These are phyloP conservation scores for Caenorhabditis remanei DNA, from an alignment of 1,140 invertebrate species.

Conservation along the genomic window DNA sequence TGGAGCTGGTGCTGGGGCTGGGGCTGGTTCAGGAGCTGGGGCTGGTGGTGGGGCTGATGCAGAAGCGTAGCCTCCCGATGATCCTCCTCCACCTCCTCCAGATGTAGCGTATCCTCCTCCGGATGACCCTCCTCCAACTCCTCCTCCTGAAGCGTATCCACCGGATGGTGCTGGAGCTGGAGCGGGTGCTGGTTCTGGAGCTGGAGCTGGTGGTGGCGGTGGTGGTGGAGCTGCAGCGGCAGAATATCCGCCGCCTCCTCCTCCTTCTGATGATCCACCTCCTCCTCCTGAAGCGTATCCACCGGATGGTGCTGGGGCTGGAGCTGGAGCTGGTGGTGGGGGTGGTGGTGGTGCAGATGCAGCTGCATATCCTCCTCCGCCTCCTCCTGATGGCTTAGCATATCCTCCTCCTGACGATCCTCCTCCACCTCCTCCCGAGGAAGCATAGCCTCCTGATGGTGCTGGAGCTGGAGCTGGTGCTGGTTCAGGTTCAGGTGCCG, in stretches of 20 bases:
- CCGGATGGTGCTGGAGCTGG: conserved; percentile 31
- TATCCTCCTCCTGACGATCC: not conserved
- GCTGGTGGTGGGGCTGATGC: conserved; percentile 8
- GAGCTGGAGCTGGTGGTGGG: not conserved
- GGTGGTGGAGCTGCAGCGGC: not conserved
- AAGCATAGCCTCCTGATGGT: not conserved
- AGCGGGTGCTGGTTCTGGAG: not conserved
- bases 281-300: not conserved
- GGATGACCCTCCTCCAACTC: not conserved
- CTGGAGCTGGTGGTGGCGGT: not conserved
- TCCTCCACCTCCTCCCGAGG: not conserved
- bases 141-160: conserved; percentile 33
- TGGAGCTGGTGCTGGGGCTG: conserved; percentile 3
- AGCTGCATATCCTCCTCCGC: not conserved
- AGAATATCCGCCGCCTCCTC: not conserved
- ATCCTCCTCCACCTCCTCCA: not conserved
- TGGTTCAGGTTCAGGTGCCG: not conserved
- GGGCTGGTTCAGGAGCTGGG: not conserved
- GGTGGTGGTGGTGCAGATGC: not conserved
- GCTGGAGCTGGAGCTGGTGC: too few species aligned
- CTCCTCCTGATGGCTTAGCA: too few species aligned
- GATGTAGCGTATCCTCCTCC: not conserved
- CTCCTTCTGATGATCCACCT: not conserved
- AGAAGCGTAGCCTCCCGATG: not conserved
- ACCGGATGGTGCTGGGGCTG: conserved; percentile 28